A percentile compares a stretch with the other conserved stretches of the same genome.
These are phyloP conservation scores for Bombycilla garrulus DNA, from an alignment of 2,113 vertebrate genomes.

Conservation along the genomic window DNA sequence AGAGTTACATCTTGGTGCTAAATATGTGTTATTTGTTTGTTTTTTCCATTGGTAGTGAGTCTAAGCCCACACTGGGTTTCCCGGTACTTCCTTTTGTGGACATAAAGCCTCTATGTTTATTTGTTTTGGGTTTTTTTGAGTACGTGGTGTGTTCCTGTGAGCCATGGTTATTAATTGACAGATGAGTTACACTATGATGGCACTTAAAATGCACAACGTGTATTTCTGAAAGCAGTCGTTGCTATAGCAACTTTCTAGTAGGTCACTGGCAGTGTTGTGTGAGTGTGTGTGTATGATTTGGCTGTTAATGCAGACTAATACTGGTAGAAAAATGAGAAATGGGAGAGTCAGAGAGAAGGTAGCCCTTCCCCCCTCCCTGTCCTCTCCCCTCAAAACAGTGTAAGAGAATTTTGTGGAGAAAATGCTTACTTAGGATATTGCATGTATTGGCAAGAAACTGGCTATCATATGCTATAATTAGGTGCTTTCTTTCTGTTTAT, in stretches of 20 bases:
- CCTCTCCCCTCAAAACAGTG: background rate
- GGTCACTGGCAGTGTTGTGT: conserved; percentile 84
- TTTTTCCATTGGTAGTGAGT: background rate
- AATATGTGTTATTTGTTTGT: background rate
- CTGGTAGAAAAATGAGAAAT: conserved; percentile 77
- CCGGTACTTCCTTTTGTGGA: background rate
- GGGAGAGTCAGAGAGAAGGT: conserved; percentile 31
- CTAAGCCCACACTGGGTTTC: background rate
- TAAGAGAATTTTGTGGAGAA: background rate
- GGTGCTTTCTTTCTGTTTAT: background rate
- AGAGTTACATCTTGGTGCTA: background rate
- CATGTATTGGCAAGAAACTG: background rate
- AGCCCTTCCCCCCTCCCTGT: conserved; percentile 31
- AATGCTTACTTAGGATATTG: background rate
- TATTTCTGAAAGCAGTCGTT: conserved; percentile 88
- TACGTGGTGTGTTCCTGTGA: conserved; percentile 44
- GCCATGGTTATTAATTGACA: conserved; percentile 79
- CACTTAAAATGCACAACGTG: conserved; percentile 92
- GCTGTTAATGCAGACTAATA: conserved; percentile 85
- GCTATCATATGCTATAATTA: background rate
- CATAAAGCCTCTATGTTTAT: background rate
- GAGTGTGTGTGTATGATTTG: conserved; percentile 82
- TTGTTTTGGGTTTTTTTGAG: background rate
- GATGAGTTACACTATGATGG: conserved; percentile 77
- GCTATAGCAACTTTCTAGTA: conserved; percentile 86